Evolutionary conservation across 1,140 invertebrate genomes (phyloP).

Genomic region (Camponotus floridanus): DNA sequence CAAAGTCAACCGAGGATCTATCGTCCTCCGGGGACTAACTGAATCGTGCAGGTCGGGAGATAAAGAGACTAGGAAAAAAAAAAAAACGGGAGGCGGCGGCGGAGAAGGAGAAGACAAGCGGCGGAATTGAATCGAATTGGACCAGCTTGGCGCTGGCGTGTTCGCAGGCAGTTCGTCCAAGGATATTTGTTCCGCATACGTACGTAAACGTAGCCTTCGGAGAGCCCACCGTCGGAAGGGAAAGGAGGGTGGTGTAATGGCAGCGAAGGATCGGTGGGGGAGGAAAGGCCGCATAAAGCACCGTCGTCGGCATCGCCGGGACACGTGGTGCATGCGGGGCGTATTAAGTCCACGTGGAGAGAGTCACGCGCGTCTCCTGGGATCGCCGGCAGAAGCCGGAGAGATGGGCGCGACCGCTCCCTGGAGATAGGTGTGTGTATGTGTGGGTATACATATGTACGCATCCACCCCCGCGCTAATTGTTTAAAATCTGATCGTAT

Average conservation of each 20-base stretch:
- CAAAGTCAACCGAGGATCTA: slow-evolving; percentile 82
- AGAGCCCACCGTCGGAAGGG: slow-evolving; percentile 67
- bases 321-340: slow-evolving; percentile 75
- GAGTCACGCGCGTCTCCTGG: slow-evolving; percentile 84
- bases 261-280: slow-evolving; percentile 68
- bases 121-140: slow-evolving; percentile 85
- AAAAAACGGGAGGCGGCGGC: slow-evolving; percentile 61
- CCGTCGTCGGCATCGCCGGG: slow-evolving; percentile 48
- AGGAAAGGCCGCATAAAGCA: slow-evolving; percentile 73
- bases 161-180: slow-evolving; percentile 83
- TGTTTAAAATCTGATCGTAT: slow-evolving; percentile 85
- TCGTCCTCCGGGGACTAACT: slow-evolving; percentile 82
- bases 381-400: slow-evolving; percentile 66
- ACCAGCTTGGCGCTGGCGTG: slow-evolving; percentile 80
- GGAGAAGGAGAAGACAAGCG: slow-evolving; percentile 63
- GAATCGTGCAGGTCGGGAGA: slow-evolving; percentile 75
- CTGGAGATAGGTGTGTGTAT: slow-evolving; percentile 64
- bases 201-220: slow-evolving; percentile 73
- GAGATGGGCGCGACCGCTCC: slow-evolving; percentile 82
- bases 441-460: not conserved
- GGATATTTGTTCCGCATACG: slow-evolving; percentile 78
- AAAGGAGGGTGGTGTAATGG: slow-evolving; percentile 70
- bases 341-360: slow-evolving; percentile 73
- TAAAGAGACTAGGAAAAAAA: slow-evolving; percentile 68
- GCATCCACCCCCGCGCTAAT: slow-evolving; percentile 81